Conservation (phyloP, 2,888 invertebrate species). For the Oligia latruncula region DNA sequence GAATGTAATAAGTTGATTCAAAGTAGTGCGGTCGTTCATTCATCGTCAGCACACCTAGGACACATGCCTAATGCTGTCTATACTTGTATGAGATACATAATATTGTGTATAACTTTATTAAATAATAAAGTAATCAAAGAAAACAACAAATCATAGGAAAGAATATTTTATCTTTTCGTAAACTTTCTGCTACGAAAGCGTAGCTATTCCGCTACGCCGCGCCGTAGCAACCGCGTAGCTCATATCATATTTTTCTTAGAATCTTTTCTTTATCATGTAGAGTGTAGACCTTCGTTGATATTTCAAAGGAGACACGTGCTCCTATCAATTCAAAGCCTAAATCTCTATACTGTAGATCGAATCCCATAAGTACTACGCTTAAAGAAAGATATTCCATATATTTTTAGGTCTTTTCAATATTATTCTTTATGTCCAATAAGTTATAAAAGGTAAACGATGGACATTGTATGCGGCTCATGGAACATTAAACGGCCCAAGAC, state of each 20-base stretch:
- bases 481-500: conserved; percentile 47
- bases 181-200: conserved; percentile 13
- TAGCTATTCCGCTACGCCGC: conserved; percentile 23
- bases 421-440: conserved; percentile 44
- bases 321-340: conserved; percentile 20
- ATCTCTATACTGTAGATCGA: conserved; percentile 9
- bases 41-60: too few relatives aligned
- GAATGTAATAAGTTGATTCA: neutral
- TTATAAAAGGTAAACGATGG: conserved; percentile 58
- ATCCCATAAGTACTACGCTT: conserved; percentile 22
- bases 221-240: conserved; percentile 31
- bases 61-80: neutral
- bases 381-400: conserved; percentile 30
- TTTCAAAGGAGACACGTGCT: conserved; percentile 17
- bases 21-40: neutral
- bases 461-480: conserved; percentile 53
- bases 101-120: neutral
- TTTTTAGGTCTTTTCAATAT: conserved; percentile 46
- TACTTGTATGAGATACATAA: neutral
- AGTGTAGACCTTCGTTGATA: neutral
- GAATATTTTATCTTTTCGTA: neutral
- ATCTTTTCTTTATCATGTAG: conserved; percentile 25
- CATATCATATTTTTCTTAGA: neutral
- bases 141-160: neutral
- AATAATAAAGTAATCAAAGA: neutral